Percentiles rank a stretch among this genome's conserved stretches.
These are phyloP conservation scores for Eristalis arbustorum DNA, from an alignment of 2,888 invertebrate genomes.

Conservation along the genomic window DNA sequence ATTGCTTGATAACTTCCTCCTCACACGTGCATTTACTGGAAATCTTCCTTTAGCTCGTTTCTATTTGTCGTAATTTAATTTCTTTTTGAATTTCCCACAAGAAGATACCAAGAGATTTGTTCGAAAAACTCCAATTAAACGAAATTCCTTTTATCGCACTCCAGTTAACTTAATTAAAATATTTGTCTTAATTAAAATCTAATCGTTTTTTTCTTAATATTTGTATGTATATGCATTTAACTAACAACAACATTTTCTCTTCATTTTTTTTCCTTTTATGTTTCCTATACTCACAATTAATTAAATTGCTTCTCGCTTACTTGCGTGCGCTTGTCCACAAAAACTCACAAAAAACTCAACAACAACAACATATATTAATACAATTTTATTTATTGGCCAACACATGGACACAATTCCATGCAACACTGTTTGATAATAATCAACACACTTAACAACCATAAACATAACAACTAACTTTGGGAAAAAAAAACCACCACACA, in stretches of 20 bases:
- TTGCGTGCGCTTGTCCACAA: conserved; percentile 71
- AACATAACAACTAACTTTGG: conserved; percentile 22
- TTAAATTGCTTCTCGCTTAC: conserved; percentile 45
- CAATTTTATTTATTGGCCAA: conserved; percentile 4
- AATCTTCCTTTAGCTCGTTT: too few relatives aligned
- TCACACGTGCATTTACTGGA: too few relatives aligned
- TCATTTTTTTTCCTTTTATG: conserved; percentile 61
- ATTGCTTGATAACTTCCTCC: too few relatives aligned
- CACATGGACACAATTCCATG: not conserved
- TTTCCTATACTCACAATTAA: conserved; percentile 59
- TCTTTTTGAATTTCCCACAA: not conserved
- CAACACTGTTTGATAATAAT: conserved; percentile 19
- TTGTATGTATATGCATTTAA: conserved; percentile 53
- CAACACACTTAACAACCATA: conserved; percentile 12
- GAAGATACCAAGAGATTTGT: not conserved
- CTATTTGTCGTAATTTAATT: too few relatives aligned
- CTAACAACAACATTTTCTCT: conserved; percentile 66
- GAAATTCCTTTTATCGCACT: not conserved
- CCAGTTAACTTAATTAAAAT: conserved; percentile 3
- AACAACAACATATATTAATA: conserved; percentile 32
- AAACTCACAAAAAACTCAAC: conserved; percentile 51
- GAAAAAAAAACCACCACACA: not conserved
- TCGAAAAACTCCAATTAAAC: too few relatives aligned
- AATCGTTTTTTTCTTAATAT: conserved; percentile 3
- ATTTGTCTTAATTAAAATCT: conserved; percentile 23